Evolutionary conservation across 2,113 vertebrate species (phyloP).

Genomic region (Sander lucioperca): DNA sequence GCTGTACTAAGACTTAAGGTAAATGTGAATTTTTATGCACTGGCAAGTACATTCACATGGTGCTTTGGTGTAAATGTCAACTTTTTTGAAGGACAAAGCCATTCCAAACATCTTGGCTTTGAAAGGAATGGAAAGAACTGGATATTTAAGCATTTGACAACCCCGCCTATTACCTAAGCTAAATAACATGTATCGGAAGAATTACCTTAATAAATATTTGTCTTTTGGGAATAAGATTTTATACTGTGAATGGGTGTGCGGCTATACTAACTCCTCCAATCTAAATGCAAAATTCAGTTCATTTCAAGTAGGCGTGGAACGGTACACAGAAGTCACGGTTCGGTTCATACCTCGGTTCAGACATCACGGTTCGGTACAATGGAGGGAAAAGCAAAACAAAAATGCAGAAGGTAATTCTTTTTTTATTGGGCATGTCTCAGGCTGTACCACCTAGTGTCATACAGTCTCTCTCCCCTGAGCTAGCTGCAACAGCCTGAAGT

Average conservation of each 20-base stretch:
- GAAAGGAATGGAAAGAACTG: background rate
- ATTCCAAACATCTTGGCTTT: background rate
- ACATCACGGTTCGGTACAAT: no score
- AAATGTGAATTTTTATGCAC: background rate
- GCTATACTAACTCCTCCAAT: background rate
- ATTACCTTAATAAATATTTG: background rate
- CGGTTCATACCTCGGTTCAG: no score
- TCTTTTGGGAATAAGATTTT: background rate
- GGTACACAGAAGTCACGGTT: no score
- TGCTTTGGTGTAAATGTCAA: no score
- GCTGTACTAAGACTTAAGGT: background rate
- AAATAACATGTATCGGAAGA: background rate
- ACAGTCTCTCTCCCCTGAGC: no score
- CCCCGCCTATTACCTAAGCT: background rate
- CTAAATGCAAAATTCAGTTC: no score
- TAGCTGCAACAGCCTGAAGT: no score
- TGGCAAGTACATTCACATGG: background rate
- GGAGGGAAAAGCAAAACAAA: no score
- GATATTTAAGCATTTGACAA: background rate
- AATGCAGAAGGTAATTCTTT: no score
- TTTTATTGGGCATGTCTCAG: no score
- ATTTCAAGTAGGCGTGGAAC: background rate
- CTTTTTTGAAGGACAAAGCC: no score
- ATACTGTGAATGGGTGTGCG: background rate
- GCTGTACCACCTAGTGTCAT: no score